Evolutionary conservation across 1,140 invertebrate genomes (phyloP).

Genomic region (Heliothis virescens): DNA sequence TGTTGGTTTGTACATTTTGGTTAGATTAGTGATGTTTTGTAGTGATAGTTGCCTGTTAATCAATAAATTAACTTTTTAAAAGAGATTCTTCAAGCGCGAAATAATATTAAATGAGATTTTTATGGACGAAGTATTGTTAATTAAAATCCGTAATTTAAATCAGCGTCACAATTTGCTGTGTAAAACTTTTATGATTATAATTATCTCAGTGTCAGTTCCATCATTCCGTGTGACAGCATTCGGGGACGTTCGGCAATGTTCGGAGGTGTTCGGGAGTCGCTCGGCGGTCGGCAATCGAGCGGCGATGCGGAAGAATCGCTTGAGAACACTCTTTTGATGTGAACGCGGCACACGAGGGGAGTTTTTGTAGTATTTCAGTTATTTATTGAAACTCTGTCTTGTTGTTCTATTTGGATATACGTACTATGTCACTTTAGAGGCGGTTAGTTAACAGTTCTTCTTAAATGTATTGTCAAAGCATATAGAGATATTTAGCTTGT

Average conservation of each 20-base stretch:
- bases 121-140: too few species aligned
- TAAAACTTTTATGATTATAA: neutral
- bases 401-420: neutral
- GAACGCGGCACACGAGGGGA: slow-evolving; percentile 4
- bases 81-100: too few species aligned
- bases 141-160: too few species aligned
- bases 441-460: too few species aligned
- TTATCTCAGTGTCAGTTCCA: neutral
- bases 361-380: neutral
- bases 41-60: too few species aligned
- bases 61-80: too few species aligned
- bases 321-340: slow-evolving; percentile 27
- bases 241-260: neutral
- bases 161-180: neutral
- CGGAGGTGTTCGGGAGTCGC: neutral
- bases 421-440: too few species aligned
- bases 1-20: too few species aligned
- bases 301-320: slow-evolving; percentile 22
- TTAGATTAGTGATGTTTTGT: too few species aligned
- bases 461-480: too few species aligned
- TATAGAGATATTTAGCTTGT: neutral
- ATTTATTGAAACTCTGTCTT: neutral
- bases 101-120: too few species aligned
- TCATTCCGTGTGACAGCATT: neutral
- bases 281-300: neutral